Evolutionary conservation across 1,140 invertebrate species (phyloP), one percentile per base, ranked within the genome.

Genomic region (Drosophila miranda): DNA sequence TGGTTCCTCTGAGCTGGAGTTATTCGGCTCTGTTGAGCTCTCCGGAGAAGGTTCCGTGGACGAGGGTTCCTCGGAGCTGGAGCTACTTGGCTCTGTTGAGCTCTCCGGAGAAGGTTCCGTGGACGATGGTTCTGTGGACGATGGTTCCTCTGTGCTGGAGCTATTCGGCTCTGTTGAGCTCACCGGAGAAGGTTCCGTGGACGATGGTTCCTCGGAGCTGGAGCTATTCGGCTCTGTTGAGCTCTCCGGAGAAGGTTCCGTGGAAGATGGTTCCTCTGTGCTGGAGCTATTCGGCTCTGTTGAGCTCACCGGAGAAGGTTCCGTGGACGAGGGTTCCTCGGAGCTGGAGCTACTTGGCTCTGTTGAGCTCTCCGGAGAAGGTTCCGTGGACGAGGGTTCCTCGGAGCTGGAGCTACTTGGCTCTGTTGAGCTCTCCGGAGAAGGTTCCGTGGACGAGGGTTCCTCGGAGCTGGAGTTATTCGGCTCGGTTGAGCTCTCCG

Each of bases 81-180:
- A n/a, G 2, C 1, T 11, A n/a, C 23, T 41, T 41, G 16, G 30
- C 26, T 21, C 26, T 0, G 28, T 30, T 30, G 28, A 30, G 7
- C 28, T 41, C 21, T 43, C 9, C 6, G 7, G 2, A 16, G 28
- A 13, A 0, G 48, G 14, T 11, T 52, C 53, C 6, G 9, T 28
- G n/a, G 26, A 30, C 3, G 43, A 45, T 6, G 28, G 9, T 38
- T 46, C 28, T 8, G 9, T 28, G 8, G 26, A 30, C 1, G 43
- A 45, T 11, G 28, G 9, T 23, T 46, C 28, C 13, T 43, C 44
- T 19, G 61, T 19, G 8, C 30, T 57, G 9, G 23, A 19, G n/a
- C 21, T 49, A 11, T 11, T 42, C 34, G 48, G 43, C 34, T 46
- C 60, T 2, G 60, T 61, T 6, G 49, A 44, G 26, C 16, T 44